Conservation (phyloP, 1,140 invertebrate species). For the Drosophila bocqueti region DNA sequence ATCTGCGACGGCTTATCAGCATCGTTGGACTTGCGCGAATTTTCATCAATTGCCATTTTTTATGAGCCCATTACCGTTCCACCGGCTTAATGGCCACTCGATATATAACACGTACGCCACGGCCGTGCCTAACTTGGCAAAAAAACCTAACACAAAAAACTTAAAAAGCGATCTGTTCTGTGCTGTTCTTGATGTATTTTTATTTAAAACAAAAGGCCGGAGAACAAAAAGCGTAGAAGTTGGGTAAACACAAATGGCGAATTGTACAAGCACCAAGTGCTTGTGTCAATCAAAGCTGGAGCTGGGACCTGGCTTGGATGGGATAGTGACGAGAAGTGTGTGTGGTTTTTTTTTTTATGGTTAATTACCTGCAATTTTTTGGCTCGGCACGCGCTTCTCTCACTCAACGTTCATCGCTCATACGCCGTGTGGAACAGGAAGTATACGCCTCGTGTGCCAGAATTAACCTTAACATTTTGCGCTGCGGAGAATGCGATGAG, state of each 20-base stretch:
- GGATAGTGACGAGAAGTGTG: constrained; percentile 3
- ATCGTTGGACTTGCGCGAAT: constrained; percentile 32
- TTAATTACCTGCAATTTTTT: constrained; percentile 73
- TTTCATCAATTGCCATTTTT: constrained; percentile 55
- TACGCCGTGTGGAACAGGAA: constrained; percentile 54
- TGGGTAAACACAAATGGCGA: constrained; percentile 70
- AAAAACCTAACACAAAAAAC: constrained; percentile 27
- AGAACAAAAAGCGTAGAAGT: constrained; percentile 55
- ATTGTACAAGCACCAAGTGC: constrained; percentile 60
- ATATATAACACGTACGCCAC: constrained; percentile 63
- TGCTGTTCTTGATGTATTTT: constrained; percentile 59
- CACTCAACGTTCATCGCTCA: constrained; percentile 7
- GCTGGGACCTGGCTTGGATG: constrained; percentile 15
- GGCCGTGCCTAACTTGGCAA: constrained; percentile 54
- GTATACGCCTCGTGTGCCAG: constrained; percentile 56
- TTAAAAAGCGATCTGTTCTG: constrained; percentile 13
- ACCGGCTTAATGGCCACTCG: constrained; percentile 44
- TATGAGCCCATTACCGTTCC: constrained; percentile 44
- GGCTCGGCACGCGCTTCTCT: constrained; percentile 61
- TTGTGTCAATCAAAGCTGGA: constrained; percentile 67
- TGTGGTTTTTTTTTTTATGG: constrained; percentile 11
- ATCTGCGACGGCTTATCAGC: constrained; percentile 58
- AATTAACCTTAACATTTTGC: constrained; percentile 38
- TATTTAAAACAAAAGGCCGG: constrained; percentile 43
- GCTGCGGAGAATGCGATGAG: constrained; percentile 34